Percentiles rank a stretch among this genome's conserved stretches.
Conservation (phyloP, 1,140 invertebrate species). For the Aphaenogaster floridana region DNA sequence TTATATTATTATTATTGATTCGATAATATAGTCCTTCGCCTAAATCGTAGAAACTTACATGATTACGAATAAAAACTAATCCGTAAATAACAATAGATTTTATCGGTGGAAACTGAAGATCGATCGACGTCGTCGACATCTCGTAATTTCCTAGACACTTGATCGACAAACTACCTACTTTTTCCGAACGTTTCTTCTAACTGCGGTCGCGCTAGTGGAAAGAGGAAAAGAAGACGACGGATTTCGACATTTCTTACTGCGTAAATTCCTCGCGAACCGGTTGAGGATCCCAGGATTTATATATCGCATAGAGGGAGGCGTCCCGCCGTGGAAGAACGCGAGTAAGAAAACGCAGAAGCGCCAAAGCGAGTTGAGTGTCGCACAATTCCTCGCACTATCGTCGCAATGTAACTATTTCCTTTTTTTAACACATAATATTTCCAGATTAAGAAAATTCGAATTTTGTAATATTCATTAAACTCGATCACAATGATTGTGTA, state of each 20-base stretch:
- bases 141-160: slow-evolving; percentile 48
- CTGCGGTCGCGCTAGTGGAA: slow-evolving; percentile 50
- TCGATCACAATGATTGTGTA: neutral
- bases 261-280: slow-evolving; percentile 75
- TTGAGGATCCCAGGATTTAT: slow-evolving; percentile 83
- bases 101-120: slow-evolving; percentile 23
- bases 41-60: neutral
- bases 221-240: slow-evolving; percentile 69
- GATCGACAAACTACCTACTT: slow-evolving; percentile 60
- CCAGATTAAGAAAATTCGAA: neutral
- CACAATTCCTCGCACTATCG: slow-evolving; percentile 26
- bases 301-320: slow-evolving; percentile 77
- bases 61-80: neutral
- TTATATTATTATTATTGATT: neutral
- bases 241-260: slow-evolving; percentile 78
- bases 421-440: neutral
- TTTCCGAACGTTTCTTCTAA: slow-evolving; percentile 61
- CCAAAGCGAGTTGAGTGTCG: slow-evolving; percentile 43
- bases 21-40: neutral
- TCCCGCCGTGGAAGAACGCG: slow-evolving; percentile 56
- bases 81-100: neutral
- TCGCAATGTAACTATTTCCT: slow-evolving; percentile 22
- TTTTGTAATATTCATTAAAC: neutral
- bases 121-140: slow-evolving; percentile 29
- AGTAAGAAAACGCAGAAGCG: slow-evolving; percentile 61